Base-by-base conservation (phyloP, 2,113 vertebrate species). In the Lepus timidus region DNA sequence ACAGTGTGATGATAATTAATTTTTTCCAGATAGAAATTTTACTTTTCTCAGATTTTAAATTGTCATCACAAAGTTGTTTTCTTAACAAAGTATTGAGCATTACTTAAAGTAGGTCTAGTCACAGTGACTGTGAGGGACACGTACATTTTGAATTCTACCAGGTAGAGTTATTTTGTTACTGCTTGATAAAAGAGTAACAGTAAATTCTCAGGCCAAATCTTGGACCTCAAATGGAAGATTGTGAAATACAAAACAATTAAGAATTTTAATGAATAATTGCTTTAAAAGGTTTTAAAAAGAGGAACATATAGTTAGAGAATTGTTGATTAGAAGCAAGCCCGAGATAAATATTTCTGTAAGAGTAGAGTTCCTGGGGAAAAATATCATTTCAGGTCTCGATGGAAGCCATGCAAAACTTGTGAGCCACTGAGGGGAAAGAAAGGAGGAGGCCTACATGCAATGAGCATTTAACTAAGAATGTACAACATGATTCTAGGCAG, bases 91-190 rank as follows among this genome's bases (percentile, higher is more conserved):
- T 58, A 58, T 58, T 58, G 55, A 58, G 68, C 22, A 44, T 51
- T 65, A 49, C 62, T 62, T 88, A 85, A 65, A 79, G 10, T 75
- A 85, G 8, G 6, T 17, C 36, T 84, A 71, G 36, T 88, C 3
- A 12, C 25, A 91, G 39, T 25, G 58, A 83, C 78, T 68, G 25
- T 71, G 22, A 61, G 25, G 84, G 89, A 64, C 67, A 51, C 10
- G 12, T 36, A 55, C 13, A 14, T 83, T 44, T 52, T 62, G 10
- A 91, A 44, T 86, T 64, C 33, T 16, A 4, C 6, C 12, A 61
- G 51, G 19, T 44, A 52, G 4, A 67, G 20, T 90, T 94, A 67
- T 71, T 89, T 82, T 78, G 49, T 88, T 90, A 70, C 74, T 87
- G 6, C 29, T 79, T n/a, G 49, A 9, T 93, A 14, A 58, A 33